phyloP scores from a whole-genome alignment of 2,797 vertebrate species.

The Saxicola maurus region DNA sequence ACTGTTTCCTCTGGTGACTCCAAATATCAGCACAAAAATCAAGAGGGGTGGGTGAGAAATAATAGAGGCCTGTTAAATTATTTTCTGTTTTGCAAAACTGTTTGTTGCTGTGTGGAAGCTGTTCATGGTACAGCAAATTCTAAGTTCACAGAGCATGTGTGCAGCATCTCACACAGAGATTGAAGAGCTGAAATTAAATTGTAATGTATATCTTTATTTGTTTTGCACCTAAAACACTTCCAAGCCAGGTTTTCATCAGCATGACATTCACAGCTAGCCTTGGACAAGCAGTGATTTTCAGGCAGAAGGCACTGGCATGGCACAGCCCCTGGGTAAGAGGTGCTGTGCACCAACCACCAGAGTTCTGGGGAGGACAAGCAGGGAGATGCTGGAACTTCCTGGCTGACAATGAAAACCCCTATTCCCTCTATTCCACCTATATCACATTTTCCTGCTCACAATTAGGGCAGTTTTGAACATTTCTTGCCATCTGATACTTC shows the following conservation, averaged over 20 bases:
- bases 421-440: too few relatives aligned
- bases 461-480: background rate
- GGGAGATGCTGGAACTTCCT: rapidly evolving
- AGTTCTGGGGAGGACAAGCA: background rate
- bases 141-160: background rate
- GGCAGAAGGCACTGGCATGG: too few relatives aligned
- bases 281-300: background rate
- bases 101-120: background rate
- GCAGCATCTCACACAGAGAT: background rate
- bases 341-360: background rate
- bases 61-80: background rate
- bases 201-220: rapidly evolving
- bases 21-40: background rate
- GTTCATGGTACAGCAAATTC: background rate
- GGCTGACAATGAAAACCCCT: background rate
- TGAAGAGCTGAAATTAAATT: background rate
- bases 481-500: background rate
- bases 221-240: background rate
- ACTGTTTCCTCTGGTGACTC: background rate
- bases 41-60: background rate
- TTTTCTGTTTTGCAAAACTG: background rate
- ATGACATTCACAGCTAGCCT: background rate
- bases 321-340: background rate
- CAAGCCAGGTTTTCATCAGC: background rate
- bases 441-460: rapidly evolving